These are phyloP conservation scores for Catharus fuscescens DNA, from an alignment of 2,113 vertebrate genomes.

Conservation along the genomic window DNA sequence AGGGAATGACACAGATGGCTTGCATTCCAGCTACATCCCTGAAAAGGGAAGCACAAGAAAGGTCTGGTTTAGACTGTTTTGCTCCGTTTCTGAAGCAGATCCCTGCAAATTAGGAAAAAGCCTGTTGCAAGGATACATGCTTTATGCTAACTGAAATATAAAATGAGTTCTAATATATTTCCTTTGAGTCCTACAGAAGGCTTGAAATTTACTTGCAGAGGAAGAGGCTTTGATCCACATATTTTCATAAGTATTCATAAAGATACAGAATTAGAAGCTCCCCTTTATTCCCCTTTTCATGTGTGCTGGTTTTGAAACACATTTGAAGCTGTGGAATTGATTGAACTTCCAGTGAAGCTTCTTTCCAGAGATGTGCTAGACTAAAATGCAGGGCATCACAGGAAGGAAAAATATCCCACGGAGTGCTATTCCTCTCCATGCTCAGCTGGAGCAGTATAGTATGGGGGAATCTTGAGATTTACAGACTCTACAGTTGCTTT, in stretches of 20 bases:
- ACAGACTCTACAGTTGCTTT: neutral
- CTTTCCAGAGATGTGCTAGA: neutral
- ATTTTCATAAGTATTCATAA: constrained; percentile 66
- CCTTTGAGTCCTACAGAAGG: constrained; percentile 36
- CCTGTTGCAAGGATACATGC: neutral
- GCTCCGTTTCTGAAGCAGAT: neutral
- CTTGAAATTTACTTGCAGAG: constrained; percentile 40
- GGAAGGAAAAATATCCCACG: neutral
- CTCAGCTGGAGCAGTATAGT: neutral
- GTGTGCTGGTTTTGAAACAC: constrained; percentile 31
- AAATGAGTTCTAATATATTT: constrained; percentile 38
- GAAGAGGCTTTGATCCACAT: constrained; percentile 48
- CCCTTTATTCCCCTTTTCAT: constrained; percentile 37
- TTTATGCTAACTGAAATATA: constrained; percentile 18
- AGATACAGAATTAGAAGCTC: constrained; percentile 36
- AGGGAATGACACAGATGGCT: neutral
- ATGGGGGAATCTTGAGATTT: neutral
- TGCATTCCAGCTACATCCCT: neutral
- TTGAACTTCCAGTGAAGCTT: constrained; percentile 16
- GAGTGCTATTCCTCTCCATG: neutral
- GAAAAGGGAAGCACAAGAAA: neutral
- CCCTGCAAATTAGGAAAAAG: neutral
- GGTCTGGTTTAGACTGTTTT: neutral
- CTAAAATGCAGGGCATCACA: neutral
- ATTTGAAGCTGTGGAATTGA: constrained; percentile 36